Conservation (phyloP, 2,888 invertebrate genomes). For the Polymixis lichenea region DNA sequence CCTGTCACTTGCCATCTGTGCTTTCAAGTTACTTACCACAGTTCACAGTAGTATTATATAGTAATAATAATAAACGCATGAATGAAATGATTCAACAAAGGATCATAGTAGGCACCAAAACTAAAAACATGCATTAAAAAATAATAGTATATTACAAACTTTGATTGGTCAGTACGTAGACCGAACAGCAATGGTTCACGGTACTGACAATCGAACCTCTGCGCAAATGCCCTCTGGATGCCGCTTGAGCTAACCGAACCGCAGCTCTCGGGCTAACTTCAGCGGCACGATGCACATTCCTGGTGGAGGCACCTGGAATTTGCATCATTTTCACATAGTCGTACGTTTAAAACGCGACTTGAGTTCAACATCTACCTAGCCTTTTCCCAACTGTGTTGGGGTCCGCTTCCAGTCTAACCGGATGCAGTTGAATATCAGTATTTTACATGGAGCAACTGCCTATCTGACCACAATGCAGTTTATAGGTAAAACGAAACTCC, state of each 20-base stretch:
- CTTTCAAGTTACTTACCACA: not conserved
- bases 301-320: not conserved
- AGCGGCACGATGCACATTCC: not conserved
- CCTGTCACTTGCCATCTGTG: slow-evolving; percentile 3
- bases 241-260: not conserved
- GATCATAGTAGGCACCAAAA: not conserved
- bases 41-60: no score
- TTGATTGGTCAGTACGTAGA: not conserved
- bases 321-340: not conserved
- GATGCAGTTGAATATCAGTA: no score
- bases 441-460: no score
- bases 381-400: no score
- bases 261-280: not conserved
- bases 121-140: not conserved
- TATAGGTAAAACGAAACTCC: no score
- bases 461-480: no score
- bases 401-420: no score
- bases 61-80: no score
- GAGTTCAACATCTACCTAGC: not conserved
- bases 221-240: not conserved
- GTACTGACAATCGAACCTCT: not conserved
- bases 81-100: no score
- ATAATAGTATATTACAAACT: not conserved
- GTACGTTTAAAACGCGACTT: not conserved
- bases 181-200: not conserved